Percentiles rank a stretch among this genome's conserved stretches.
Conservation (phyloP, 2,113 vertebrate species). For the Prionailurus bengalensis region DNA sequence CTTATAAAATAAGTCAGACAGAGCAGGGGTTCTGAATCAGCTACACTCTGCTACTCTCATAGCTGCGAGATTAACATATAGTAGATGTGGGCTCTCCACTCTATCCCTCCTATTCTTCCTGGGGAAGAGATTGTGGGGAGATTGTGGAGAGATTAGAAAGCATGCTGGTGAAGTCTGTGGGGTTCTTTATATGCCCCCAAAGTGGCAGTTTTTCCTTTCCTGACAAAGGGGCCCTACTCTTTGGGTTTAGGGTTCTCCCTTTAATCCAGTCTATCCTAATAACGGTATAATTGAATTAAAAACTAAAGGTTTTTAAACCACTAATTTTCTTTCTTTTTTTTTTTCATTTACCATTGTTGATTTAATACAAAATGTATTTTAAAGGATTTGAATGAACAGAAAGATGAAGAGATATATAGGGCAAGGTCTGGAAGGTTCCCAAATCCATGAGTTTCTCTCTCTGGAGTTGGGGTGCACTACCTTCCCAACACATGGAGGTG, state of each 20-base stretch:
- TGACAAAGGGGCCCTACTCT: background rate
- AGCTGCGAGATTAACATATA: background rate
- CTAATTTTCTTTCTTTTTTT: background rate
- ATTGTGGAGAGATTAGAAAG: background rate
- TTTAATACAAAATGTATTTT: background rate
- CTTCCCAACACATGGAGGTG: background rate
- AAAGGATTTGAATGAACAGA: background rate
- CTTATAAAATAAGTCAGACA: background rate
- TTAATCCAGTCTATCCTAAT: background rate
- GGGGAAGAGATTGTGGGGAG: background rate
- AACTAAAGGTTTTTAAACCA: background rate
- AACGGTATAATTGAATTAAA: background rate
- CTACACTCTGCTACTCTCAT: too few relatives aligned
- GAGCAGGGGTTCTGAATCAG: background rate
- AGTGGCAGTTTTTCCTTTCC: background rate
- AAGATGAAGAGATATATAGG: background rate
- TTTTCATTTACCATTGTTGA: background rate
- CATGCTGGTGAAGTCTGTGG: background rate
- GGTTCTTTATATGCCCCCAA: background rate
- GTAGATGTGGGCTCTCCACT: background rate
- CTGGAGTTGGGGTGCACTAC: background rate
- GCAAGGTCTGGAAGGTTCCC: background rate
- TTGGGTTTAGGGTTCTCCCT: background rate
- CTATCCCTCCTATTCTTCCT: background rate
- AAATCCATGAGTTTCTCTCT: background rate